A percentile compares a stretch with the other conserved stretches of the same genome.
Evolutionary conservation across 2,113 vertebrate species (phyloP).

Genomic region (Mus musculus): DNA sequence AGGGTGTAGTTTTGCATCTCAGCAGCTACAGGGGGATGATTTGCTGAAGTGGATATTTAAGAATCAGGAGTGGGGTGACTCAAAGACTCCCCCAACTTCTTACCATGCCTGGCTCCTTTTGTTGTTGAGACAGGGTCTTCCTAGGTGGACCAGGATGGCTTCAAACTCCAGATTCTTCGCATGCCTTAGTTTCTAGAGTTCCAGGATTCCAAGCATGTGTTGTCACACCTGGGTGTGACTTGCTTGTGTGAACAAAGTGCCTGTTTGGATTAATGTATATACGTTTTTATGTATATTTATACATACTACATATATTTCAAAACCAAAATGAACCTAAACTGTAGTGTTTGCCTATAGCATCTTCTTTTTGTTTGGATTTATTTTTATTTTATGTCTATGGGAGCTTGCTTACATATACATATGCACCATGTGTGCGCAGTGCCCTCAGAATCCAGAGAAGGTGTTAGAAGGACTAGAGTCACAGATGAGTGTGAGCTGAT

Average conservation of each 20-base stretch:
- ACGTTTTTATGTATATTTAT: not conserved
- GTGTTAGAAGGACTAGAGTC: not conserved
- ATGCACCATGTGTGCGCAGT: not conserved
- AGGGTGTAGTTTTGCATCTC: accelerated
- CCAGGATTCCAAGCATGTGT: not conserved
- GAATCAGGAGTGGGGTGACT: not conserved
- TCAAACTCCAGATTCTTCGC: not conserved
- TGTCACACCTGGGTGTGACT: accelerated
- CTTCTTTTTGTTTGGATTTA: not conserved
- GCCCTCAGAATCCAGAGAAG: not conserved
- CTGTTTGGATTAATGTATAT: not conserved
- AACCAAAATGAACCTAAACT: not conserved
- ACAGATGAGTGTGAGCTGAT: not conserved
- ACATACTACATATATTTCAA: not conserved
- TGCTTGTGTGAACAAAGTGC: not conserved
- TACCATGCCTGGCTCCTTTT: not conserved
- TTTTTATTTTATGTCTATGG: not conserved
- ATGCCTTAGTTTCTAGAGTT: not conserved
- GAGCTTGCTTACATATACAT: not conserved
- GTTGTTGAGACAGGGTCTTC: not conserved
- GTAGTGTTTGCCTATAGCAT: not conserved
- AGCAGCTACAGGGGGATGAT: accelerated
- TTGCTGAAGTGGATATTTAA: not conserved
- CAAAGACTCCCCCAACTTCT: not conserved
- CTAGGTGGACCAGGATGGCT: not conserved